phyloP scores from a whole-genome alignment of 2,113 vertebrate species.

The Morone chrysops region DNA sequence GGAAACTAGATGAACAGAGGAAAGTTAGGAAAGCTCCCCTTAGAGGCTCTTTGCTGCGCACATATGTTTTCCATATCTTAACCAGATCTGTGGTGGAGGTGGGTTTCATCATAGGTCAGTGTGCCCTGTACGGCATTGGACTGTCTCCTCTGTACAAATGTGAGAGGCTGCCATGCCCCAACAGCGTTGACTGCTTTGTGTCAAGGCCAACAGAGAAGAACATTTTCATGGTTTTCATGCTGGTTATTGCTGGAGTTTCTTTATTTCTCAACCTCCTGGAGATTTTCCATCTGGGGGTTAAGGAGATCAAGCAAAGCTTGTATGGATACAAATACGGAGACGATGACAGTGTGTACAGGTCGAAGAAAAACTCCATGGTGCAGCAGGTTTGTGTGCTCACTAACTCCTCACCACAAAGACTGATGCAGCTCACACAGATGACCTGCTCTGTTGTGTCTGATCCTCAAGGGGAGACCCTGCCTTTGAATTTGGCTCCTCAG shows the following conservation, averaged over 20 bases:
- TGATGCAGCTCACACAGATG: conserved; percentile 78
- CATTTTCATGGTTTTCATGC: conserved; percentile 97
- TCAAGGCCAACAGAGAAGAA: conserved; percentile 96
- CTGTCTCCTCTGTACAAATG: conserved; percentile 93
- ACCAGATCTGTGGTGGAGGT: conserved; percentile 93
- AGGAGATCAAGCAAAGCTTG: conserved; percentile 88
- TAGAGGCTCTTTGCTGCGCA: conserved; percentile 90
- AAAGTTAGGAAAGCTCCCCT: conserved; percentile 93
- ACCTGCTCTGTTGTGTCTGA: conserved; percentile 73
- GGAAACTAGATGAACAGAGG: conserved; percentile 93
- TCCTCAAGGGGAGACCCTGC: conserved; percentile 62
- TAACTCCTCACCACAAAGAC: conserved; percentile 83
- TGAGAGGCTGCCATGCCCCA: conserved; percentile 90
- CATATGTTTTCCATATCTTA: conserved; percentile 94
- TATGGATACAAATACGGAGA: conserved; percentile 78
- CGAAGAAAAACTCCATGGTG: conserved; percentile 88
- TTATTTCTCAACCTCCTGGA: conserved; percentile 93
- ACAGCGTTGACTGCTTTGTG: conserved; percentile 95
- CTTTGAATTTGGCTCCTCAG: conserved; percentile 67
- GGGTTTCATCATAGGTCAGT: conserved; percentile 94
- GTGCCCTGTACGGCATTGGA: conserved; percentile 92
- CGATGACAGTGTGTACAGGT: conserved; percentile 83
- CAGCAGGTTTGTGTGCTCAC: conserved; percentile 81
- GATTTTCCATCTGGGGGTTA: conserved; percentile 92
- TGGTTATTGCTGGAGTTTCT: conserved; percentile 92